Base-by-base conservation (phyloP, 2,888 invertebrate species). In the Hydraecia micacea region DNA sequence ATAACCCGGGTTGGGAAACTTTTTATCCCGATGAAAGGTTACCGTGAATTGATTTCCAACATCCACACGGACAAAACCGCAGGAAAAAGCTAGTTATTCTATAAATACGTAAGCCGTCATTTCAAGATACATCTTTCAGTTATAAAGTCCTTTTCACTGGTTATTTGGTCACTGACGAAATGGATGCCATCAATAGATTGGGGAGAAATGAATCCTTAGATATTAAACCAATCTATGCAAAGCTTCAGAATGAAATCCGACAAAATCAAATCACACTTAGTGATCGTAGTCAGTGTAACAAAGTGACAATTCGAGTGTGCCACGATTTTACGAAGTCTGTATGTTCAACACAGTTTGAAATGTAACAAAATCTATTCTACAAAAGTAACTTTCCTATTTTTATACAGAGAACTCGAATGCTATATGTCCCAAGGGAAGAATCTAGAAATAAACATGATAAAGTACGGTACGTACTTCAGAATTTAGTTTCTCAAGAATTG, bases 401-500 rank as follows among this genome's bases (percentile, higher is more conserved):
- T 39, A 39, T n/a, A 1, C n/a, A 66, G 2, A 32, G 0, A 69
- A 36, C 32, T 36, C 6, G 18, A 36, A 42, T 72, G 8, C 1
- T 25, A 4, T 21, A 70, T 36, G 2, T 28, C 15, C 39, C 46
- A n/a, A 49, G 21, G 3, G 18, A 70, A 67, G 2, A 28, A 69
- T 58, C 9, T 4, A 32, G 13, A 65, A 62, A 55, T 25, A 60
- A 62, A 46, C 25, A 42, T n/a, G 15, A 2, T 25, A 21, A 32
- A 68, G 21, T 32, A 11, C n/a, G 15, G 1, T 21, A 8, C 7
- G 21, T 58, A 58, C n/a, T 18, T 2, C 4, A 62, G 46, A 60
- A 67, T 55, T 25, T 15, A 5, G 60, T 65, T 83, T 69, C 62
- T 9, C 5, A 13, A 25, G 72, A 73, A 70, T 55, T 69, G 15